Evolutionary conservation across 2,888 invertebrate species (phyloP), one percentile per base, ranked within the genome.

Genomic region (Lypha dubia): DNA sequence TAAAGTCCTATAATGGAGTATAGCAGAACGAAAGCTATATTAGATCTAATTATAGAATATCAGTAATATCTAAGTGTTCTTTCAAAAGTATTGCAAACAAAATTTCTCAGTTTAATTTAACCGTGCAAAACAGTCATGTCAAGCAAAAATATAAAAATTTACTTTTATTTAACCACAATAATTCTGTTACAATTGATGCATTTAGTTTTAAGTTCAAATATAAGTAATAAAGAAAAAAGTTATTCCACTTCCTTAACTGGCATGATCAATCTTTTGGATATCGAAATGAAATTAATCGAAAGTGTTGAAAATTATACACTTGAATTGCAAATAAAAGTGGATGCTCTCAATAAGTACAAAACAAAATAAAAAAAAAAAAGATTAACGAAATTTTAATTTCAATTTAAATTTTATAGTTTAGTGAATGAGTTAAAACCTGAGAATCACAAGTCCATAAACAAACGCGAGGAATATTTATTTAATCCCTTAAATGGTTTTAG

Each of bases 401-500:
- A 9, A 9, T 38, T 53, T 22, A 4, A 24, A 51, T 56, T 58
- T 13, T 68, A 89, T 90, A 44, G 88, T 87, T 56, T 83, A 60
- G 76, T 88, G 2, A 13, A 71, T 2, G 83, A 85, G 32, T 86
- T 90, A 87, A 86, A 87, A 7, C 53, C 17, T 5, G 90, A 90
- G 58, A 90, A 85, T 35, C 28, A 73, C 0, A 88, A 80, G 60
- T 89, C 88, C 0, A 17, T 62, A 0, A 32, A 46, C 0, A 77
- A 89, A 13, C 83, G 87, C 0, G 89, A 88, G 13, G 74, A 85
- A 0, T 91, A 91, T 83, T 63, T 91, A 2, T 87, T 88, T 49
- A 91, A 91, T 85, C 91, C 91, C 0, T 60, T 91, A 1, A 89
- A 89, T 81, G 85, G 88, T 0, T 91, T 89, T 68, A 79, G 89